A percentile compares a stretch with the other conserved stretches of the same genome.
Evolutionary conservation across 2,888 invertebrate genomes (phyloP).

Genomic region (Pristionchus exspectatus): DNA sequence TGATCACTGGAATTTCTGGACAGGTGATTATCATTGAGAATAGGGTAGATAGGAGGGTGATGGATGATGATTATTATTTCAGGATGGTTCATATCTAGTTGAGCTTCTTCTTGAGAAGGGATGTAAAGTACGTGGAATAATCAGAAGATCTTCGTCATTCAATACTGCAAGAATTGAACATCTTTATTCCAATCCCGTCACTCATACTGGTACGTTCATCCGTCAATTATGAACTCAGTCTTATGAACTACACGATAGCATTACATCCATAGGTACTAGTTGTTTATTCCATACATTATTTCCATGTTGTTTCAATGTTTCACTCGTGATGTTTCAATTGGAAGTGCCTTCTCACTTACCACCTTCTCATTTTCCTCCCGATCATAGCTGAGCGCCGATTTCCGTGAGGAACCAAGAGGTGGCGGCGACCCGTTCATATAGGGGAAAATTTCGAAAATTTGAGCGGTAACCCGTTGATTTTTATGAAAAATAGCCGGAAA

Average conservation of each 20-base stretch:
- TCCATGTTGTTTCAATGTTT: neutral
- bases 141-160: conserved; percentile 87
- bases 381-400: too few species aligned
- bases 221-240: neutral
- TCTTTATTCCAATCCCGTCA: conserved; percentile 91
- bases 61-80: neutral
- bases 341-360: too few species aligned
- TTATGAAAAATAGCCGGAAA: too few species aligned
- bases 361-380: too few species aligned
- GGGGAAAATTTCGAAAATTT: too few species aligned
- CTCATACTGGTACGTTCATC: conserved; percentile 84
- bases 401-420: too few species aligned
- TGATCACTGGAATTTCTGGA: conserved; percentile 97
- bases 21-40: conserved; percentile 85
- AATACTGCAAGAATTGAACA: conserved; percentile 97
- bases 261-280: too few species aligned
- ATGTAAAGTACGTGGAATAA: conserved; percentile 93
- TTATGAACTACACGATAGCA: too few species aligned
- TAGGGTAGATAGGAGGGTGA: neutral
- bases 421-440: too few species aligned
- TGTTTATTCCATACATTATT: neutral
- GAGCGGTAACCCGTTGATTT: too few species aligned
- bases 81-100: conserved; percentile 97
- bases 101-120: conserved; percentile 94
- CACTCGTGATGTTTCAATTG: neutral